phyloP scores from a whole-genome alignment of 2,113 vertebrate genomes.

The Scartelaos histophorus region DNA sequence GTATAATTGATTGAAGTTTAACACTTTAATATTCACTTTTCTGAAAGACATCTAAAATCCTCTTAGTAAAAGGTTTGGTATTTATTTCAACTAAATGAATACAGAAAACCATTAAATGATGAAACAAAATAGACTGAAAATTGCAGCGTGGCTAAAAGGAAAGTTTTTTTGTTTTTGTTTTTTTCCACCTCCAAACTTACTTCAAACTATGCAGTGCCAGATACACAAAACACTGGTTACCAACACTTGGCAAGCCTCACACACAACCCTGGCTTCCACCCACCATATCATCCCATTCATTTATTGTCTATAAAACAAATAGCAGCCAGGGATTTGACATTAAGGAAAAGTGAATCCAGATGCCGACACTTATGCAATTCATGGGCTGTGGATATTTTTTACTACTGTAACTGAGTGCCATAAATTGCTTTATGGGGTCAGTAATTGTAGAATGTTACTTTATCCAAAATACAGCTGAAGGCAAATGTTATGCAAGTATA shows the following conservation, averaged over 20 bases:
- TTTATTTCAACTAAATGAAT: no score
- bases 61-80: no score
- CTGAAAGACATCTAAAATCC: no score
- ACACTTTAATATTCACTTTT: no score
- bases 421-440: conserved; percentile 14
- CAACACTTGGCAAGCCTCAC: not conserved
- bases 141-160: not conserved
- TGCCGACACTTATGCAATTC: conserved; percentile 16
- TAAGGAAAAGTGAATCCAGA: conserved; percentile 46
- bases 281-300: conserved; percentile 24
- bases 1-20: no score
- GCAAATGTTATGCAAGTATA: not conserved
- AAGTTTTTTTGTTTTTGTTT: no score
- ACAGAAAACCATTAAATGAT: no score
- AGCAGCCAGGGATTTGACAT: conserved; percentile 42
- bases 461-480: no score
- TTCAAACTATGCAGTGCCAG: not conserved
- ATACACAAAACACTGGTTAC: no score
- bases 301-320: conserved; percentile 39
- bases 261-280: not conserved
- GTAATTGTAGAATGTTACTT: conserved; percentile 4
- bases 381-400: conserved; percentile 14
- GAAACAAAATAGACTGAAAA: not conserved
- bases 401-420: conserved; percentile 4
- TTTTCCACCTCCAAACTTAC: not conserved